Evolutionary conservation across 2,113 vertebrate genomes (phyloP), one percentile per base, ranked within the genome.

Genomic region (Poecilia latipinna): DNA sequence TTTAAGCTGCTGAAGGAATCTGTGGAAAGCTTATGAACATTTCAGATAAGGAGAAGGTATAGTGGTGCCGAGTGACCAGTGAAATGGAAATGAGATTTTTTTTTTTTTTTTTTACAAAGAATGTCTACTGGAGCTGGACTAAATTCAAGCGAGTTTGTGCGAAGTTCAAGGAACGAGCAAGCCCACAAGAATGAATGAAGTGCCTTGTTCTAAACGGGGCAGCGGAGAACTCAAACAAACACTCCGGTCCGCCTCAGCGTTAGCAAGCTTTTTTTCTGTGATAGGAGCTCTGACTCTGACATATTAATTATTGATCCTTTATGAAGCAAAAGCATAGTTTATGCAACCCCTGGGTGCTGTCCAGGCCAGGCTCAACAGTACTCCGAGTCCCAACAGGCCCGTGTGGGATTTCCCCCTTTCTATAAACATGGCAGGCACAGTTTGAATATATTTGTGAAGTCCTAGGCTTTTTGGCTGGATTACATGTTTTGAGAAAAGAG

Each of bases 261-360:
- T 89, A 89, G 83, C 84, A 85, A 86, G 83, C 76, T 57, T 84
- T 81, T 19, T 80, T 11, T 70, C 71, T 64, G 69, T 32, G 82
- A 79, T 89, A 68, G 72, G 68, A 76, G 79, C 82, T 70, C 78
- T 66, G 70, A 79, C 78, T 87, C 88, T 88, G 91, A 93, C 87
- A 89, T 84, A 84, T 82, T 91, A 88, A 90, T 92, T 91, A 89
- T 92, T 91, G 90, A 93, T 94, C 86, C 86, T 92, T 90, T 89
- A 91, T 87, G 90, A 86, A 79, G 88, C 74, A 65, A 85, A 77
- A 76, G 74, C 75, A 85, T 63, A 67, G 68, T 91, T 93, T 89
- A 90, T 86, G 77, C 78, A 80, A 85, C 90, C 84, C 90, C n/a
- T 68, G 91, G 87, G 92, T 78, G 88, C 86, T 54, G 77, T 90